Evolutionary conservation across 2,888 invertebrate genomes (phyloP).

Genomic region (Heliconius erato): DNA sequence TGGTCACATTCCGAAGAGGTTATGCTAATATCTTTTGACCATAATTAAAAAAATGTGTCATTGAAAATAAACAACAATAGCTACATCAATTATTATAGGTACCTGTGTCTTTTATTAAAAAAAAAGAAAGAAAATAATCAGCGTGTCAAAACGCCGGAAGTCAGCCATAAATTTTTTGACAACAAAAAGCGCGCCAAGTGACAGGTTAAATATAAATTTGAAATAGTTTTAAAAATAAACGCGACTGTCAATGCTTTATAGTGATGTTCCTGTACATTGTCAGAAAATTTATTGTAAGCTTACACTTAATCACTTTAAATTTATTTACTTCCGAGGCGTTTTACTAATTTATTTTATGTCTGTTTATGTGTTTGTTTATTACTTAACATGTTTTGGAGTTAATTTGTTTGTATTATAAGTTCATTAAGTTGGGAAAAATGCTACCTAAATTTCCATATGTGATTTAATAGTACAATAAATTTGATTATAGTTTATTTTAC

Average conservation of each 20-base stretch:
- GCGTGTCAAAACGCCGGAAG: conserved; percentile 64
- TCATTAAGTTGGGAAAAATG: background rate
- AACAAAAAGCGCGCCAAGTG: conserved; percentile 59
- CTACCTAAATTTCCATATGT: background rate
- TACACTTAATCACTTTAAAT: conserved; percentile 18
- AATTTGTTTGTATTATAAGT: background rate
- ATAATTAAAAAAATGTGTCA: background rate
- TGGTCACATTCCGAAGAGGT: too few relatives aligned
- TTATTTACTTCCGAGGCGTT: conserved; percentile 6
- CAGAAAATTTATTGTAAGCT: conserved; percentile 29
- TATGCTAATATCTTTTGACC: too few relatives aligned
- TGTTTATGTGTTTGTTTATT: conserved; percentile 21
- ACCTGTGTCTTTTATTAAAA: conserved; percentile 49
- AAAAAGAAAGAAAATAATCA: conserved; percentile 58
- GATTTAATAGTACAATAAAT: background rate
- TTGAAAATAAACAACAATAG: background rate
- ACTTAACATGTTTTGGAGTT: background rate
- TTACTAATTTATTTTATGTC: conserved; percentile 18
- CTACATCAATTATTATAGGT: conserved; percentile 37
- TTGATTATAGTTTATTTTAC: background rate
- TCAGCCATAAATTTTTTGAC: conserved; percentile 67
- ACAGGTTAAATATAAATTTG: conserved; percentile 51
- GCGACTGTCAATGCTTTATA: conserved; percentile 39
- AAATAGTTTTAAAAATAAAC: conserved; percentile 51
- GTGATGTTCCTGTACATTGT: conserved; percentile 45